Percentiles rank a stretch among this genome's conserved stretches.
phyloP scores from a whole-genome alignment of 2,113 vertebrate species.

The Peromyscus maniculatus region DNA sequence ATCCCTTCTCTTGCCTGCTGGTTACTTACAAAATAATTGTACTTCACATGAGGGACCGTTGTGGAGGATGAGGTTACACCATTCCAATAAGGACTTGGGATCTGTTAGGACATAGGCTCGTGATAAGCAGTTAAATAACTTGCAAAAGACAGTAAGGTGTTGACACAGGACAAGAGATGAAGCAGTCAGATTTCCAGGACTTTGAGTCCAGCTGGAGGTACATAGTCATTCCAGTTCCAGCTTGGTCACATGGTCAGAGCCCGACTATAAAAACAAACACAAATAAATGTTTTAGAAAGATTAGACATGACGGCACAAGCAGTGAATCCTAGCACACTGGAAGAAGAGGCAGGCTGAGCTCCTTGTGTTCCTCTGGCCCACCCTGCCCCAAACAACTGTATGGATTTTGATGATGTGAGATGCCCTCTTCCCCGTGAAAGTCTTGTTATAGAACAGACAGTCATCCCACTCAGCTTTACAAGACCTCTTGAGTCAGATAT shows the following conservation, averaged over 20 bases:
- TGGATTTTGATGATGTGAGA: too few species aligned
- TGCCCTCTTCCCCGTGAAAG: not conserved
- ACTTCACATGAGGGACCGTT: not conserved
- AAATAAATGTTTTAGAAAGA: too few species aligned
- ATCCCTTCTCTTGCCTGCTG: not conserved
- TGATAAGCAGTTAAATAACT: not conserved
- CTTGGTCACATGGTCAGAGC: too few species aligned
- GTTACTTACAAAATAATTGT: not conserved
- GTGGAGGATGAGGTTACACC: not conserved
- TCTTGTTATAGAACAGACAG: not conserved
- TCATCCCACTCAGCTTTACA: not conserved
- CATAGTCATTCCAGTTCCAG: too few species aligned
- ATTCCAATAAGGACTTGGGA: not conserved
- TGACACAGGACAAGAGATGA: too few species aligned
- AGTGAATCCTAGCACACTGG: too few species aligned
- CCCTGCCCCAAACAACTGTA: too few species aligned
- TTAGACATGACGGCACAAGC: not conserved
- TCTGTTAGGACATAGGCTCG: not conserved
- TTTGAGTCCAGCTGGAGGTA: too few species aligned
- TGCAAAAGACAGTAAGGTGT: not conserved
- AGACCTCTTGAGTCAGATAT: not conserved
- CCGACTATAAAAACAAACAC: too few species aligned
- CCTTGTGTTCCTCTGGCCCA: too few species aligned
- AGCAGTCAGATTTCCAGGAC: too few species aligned
- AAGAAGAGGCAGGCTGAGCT: too few species aligned